Percentiles rank a stretch among this genome's conserved stretches.
phyloP scores from a whole-genome alignment of 1,140 invertebrate genomes.

The Dreissena rostriformis region DNA sequence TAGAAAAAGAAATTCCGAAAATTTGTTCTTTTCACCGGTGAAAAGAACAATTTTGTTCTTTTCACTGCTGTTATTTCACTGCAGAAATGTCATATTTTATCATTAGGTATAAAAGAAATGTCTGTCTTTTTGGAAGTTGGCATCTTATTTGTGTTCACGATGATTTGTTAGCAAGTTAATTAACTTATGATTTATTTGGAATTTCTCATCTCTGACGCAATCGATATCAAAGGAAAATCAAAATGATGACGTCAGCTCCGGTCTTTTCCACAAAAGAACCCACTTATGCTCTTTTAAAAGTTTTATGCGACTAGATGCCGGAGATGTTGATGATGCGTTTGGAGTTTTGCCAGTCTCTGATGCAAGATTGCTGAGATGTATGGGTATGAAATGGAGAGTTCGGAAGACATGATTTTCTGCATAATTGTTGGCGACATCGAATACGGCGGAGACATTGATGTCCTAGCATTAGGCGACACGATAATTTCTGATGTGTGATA shows the following conservation, averaged over 20 bases:
- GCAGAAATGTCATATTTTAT: too few species aligned
- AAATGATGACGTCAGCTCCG: slow-evolving; percentile 35
- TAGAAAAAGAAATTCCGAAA: too few species aligned
- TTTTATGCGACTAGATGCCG: background rate
- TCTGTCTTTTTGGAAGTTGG: background rate
- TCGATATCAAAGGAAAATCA: slow-evolving; percentile 43
- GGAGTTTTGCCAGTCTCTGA: background rate
- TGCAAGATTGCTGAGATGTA: slow-evolving; percentile 2
- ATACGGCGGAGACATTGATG: slow-evolving; percentile 21
- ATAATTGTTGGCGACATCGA: slow-evolving; percentile 40
- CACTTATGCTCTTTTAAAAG: background rate
- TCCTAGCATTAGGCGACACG: background rate
- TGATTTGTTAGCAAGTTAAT: too few species aligned
- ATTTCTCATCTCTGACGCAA: background rate
- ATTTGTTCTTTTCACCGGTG: too few species aligned
- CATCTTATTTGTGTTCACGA: too few species aligned
- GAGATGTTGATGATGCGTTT: background rate
- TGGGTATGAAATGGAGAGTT: slow-evolving; percentile 18
- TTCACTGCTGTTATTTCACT: too few species aligned
- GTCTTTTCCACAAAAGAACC: slow-evolving; percentile 1
- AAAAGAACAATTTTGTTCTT: too few species aligned
- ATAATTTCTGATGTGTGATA: background rate
- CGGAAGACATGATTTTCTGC: slow-evolving; percentile 37
- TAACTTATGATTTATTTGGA: background rate
- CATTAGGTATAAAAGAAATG: too few species aligned